Evolutionary conservation across 2,888 invertebrate species (phyloP).

Genomic region (Cotesia congregata): DNA sequence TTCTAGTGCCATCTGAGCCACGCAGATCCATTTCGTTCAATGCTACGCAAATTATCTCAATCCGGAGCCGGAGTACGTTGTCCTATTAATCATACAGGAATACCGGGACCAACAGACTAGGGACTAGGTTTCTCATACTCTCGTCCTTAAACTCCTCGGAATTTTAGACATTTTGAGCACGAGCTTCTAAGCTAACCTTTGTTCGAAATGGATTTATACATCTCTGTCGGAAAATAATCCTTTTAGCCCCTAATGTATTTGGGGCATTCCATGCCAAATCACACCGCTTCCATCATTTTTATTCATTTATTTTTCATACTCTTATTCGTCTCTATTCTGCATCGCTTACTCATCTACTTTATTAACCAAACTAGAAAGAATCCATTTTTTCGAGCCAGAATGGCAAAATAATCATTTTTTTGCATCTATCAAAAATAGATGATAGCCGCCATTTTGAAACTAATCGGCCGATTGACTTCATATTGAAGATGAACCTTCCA

Average conservation of each 20-base stretch:
- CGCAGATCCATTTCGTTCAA: conserved; percentile 53
- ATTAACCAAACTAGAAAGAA: too few relatives aligned
- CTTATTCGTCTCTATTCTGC: too few relatives aligned
- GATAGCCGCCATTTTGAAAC: too few relatives aligned
- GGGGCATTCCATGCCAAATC: too few relatives aligned
- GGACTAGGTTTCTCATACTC: background rate
- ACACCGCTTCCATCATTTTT: background rate
- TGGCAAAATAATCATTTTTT: too few relatives aligned
- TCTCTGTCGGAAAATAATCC: background rate
- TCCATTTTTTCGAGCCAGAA: too few relatives aligned
- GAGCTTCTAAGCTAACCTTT: conserved; percentile 6
- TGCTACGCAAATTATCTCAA: conserved; percentile 59
- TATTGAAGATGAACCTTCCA: too few relatives aligned
- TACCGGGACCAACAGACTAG: background rate
- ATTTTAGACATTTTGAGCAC: conserved; percentile 11
- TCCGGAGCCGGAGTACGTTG: conserved; percentile 47
- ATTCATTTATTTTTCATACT: too few relatives aligned
- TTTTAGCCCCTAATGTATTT: background rate
- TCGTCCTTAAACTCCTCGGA: background rate
- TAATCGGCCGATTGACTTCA: too few relatives aligned
- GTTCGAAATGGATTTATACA: background rate
- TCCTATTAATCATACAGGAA: conserved; percentile 58
- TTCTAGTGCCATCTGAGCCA: conserved; percentile 51
- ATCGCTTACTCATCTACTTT: too few relatives aligned
- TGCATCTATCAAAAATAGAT: too few relatives aligned